Percentiles rank a stretch among this genome's conserved stretches.
Evolutionary conservation across 2,888 invertebrate genomes (phyloP).

Genomic region (Caenorhabditis angaria): DNA sequence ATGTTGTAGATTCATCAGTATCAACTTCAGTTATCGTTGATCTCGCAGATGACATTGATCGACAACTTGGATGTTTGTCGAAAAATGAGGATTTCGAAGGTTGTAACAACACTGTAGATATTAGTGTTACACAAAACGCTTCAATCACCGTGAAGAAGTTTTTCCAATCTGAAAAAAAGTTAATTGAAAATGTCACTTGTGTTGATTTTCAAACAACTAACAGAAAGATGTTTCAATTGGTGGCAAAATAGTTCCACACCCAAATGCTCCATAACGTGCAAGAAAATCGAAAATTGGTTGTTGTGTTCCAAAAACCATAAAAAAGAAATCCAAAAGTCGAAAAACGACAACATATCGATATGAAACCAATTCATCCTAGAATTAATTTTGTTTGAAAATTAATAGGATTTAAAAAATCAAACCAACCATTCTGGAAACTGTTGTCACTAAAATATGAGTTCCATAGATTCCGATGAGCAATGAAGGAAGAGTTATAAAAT

Average conservation of each 20-base stretch:
- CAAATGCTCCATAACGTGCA: constrained; percentile 60
- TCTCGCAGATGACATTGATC: constrained; percentile 48
- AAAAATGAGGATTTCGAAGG: constrained; percentile 61
- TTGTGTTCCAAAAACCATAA: constrained; percentile 62
- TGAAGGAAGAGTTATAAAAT: constrained; percentile 67
- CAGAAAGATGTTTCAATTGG: constrained; percentile 57
- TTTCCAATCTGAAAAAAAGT: constrained; percentile 64
- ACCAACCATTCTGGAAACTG: constrained; percentile 58
- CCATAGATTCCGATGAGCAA: constrained; percentile 68
- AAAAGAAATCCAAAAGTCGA: constrained; percentile 55
- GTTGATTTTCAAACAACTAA: constrained; percentile 22
- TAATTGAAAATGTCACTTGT: neutral
- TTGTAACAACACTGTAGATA: constrained; percentile 65
- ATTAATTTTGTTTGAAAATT: neutral
- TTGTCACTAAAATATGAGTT: constrained; percentile 71
- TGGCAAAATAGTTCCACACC: constrained; percentile 51
- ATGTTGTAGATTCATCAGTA: constrained; percentile 44
- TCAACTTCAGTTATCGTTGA: constrained; percentile 41
- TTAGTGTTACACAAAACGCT: constrained; percentile 67
- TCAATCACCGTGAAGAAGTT: constrained; percentile 66
- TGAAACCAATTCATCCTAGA: constrained; percentile 64
- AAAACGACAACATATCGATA: constrained; percentile 65
- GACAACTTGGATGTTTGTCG: constrained; percentile 59
- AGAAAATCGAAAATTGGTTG: constrained; percentile 69
- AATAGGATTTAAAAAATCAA: neutral